Conservation (phyloP, 2,113 vertebrate species). For the Chionodraco myersi region DNA sequence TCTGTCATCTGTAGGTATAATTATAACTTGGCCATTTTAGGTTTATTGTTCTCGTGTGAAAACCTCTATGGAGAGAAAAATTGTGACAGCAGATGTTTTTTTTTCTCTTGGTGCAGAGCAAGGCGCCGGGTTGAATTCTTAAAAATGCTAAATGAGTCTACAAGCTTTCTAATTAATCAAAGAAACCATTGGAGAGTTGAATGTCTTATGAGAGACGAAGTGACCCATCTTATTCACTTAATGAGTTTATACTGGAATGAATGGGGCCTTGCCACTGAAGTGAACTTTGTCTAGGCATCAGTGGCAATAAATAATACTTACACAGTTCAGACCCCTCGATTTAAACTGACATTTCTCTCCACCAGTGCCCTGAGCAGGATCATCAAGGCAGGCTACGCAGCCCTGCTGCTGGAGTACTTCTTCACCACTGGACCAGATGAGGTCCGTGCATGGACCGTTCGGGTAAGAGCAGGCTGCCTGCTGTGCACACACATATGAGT, state of each 20-base stretch:
- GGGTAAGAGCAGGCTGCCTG: constrained; percentile 88
- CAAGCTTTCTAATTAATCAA: constrained; percentile 84
- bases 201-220: constrained; percentile 75
- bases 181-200: constrained; percentile 78
- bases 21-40: constrained; percentile 99
- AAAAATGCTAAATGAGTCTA: constrained; percentile 84
- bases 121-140: constrained; percentile 80
- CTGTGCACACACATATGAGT: constrained; percentile 35
- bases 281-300: constrained; percentile 65
- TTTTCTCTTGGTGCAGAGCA: constrained; percentile 61
- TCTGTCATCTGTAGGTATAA: constrained; percentile 99
- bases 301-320: constrained; percentile 59
- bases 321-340: constrained; percentile 55
- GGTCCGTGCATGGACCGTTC: constrained; percentile 94
- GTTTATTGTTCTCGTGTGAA: constrained; percentile 92
- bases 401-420: constrained; percentile 96
- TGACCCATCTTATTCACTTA: constrained; percentile 82
- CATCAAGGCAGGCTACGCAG: constrained; percentile 94
- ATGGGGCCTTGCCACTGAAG: constrained; percentile 65
- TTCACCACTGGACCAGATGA: constrained; percentile 96
- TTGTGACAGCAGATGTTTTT: constrained; percentile 82
- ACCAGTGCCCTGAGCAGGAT: constrained; percentile 92
- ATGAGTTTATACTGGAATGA: constrained; percentile 78
- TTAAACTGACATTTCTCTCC: constrained; percentile 46
- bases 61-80: constrained; percentile 84